Base-by-base conservation (phyloP, 2,888 invertebrate genomes). In the Catocala sponsa region DNA sequence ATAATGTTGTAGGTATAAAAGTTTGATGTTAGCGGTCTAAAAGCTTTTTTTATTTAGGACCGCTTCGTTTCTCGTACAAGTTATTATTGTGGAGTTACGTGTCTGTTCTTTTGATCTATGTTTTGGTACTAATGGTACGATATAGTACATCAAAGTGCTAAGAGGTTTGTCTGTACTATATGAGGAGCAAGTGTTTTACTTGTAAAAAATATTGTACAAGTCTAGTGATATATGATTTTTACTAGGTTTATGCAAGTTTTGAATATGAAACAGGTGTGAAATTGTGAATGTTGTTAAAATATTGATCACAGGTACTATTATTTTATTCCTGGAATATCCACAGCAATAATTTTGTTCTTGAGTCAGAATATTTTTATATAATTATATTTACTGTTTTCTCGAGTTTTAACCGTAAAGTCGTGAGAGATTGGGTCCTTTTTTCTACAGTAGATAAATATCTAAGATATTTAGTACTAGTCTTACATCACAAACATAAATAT, bases 31-130 rank as follows among this genome's bases (percentile, higher is more conserved):
- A 42, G 55, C 25, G 43, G 50, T 50, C 68, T 78, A 60, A 79
- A 74, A 76, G 72, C 68, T 76, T 79, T 76, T 59, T 69, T 67
- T 65, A 55, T 67, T 59, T 63, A 70, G 63, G 52, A 57, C 62
- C 60, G 50, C 43, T 43, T 63, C 54, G 49, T 48, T 44, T 60
- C 55, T 6, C 7, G 32, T 52, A 38, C 49, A 55, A 55, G 59
- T 77, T 64, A 76, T 68, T 48, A 65, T 70, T 62, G 44, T 50
- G 35, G 38, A 12, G 42, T 58, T 44, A 25, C 35, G 10, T 11
- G 46, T 44, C 41, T 59, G 44, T 6, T 65, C 33, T 59, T 65
- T 66, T 73, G 58, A 66, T 74, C 41, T 66, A 42, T 52, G 53
- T 50, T 38, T 50, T 42, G 49, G 53, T 54, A 32, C 46, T 72